phyloP scores from a whole-genome alignment of 2,113 vertebrate genomes.

The Eurypyga helias region DNA sequence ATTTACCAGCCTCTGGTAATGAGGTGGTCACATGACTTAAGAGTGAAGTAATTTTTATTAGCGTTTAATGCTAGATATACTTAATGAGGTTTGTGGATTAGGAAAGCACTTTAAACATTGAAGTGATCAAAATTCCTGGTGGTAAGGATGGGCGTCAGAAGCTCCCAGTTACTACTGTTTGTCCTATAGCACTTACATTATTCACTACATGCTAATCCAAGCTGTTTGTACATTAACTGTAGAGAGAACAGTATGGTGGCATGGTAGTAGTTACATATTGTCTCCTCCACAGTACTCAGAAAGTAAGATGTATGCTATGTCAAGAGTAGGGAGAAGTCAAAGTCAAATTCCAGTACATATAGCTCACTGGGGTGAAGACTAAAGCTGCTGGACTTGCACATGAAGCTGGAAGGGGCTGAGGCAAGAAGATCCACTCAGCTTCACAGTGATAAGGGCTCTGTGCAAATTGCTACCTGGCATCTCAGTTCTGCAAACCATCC shows the following conservation, averaged over 20 bases:
- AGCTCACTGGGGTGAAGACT: neutral
- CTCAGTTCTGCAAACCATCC: neutral
- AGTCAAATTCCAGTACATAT: neutral
- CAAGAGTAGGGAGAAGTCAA: neutral
- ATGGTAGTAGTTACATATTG: neutral
- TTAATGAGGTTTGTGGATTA: constrained; percentile 18
- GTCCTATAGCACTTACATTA: neutral
- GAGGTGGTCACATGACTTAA: neutral
- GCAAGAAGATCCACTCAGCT: neutral
- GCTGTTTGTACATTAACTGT: neutral
- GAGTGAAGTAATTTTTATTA: constrained; percentile 7
- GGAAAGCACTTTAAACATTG: neutral
- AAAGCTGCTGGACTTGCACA: neutral
- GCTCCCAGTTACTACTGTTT: neutral
- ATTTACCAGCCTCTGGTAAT: constrained; percentile 22
- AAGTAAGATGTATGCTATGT: neutral
- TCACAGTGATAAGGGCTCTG: neutral
- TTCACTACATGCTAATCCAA: neutral
- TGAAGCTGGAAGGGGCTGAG: neutral
- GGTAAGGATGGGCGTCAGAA: constrained; percentile 11
- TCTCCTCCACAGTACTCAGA: neutral
- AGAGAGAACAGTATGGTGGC: neutral
- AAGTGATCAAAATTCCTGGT: neutral
- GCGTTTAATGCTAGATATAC: neutral
- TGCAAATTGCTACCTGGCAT: neutral